A percentile compares a stretch with the other conserved stretches of the same genome.
These are phyloP conservation scores for Arnoldichthys spilopterus DNA, from an alignment of 2,797 vertebrate species.

Conservation along the genomic window DNA sequence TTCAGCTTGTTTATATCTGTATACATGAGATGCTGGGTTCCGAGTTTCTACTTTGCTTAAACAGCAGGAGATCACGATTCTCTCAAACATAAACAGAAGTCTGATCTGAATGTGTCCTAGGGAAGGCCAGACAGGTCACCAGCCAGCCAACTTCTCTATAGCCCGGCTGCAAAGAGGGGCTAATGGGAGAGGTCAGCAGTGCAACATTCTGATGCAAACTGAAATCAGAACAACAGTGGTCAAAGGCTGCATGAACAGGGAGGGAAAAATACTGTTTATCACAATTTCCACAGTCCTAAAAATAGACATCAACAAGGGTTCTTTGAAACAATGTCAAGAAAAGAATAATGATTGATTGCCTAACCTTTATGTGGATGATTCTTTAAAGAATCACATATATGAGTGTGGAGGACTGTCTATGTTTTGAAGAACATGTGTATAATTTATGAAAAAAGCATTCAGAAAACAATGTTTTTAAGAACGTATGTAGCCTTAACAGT, in stretches of 20 bases:
- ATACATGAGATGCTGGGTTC: neutral
- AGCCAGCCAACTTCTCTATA: neutral
- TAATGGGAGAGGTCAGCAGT: conserved; percentile 19
- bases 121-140: neutral
- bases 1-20: conserved; percentile 4
- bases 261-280: neutral
- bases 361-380: too few relatives aligned
- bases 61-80: conserved; percentile 4
- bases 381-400: too few relatives aligned
- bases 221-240: neutral
- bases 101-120: neutral
- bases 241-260: neutral
- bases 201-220: neutral
- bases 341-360: too few relatives aligned
- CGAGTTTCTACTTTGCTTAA: conserved; percentile 1
- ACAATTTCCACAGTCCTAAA: too few relatives aligned
- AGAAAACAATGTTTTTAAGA: neutral
- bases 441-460: too few relatives aligned
- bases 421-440: too few relatives aligned
- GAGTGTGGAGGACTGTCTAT: too few relatives aligned
- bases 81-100: conserved; percentile 28
- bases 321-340: too few relatives aligned
- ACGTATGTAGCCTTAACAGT: neutral
- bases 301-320: too few relatives aligned
- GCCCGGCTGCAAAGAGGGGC: neutral